Evolutionary conservation across 2,113 vertebrate genomes (phyloP).

Genomic region (Dromas ardeola): DNA sequence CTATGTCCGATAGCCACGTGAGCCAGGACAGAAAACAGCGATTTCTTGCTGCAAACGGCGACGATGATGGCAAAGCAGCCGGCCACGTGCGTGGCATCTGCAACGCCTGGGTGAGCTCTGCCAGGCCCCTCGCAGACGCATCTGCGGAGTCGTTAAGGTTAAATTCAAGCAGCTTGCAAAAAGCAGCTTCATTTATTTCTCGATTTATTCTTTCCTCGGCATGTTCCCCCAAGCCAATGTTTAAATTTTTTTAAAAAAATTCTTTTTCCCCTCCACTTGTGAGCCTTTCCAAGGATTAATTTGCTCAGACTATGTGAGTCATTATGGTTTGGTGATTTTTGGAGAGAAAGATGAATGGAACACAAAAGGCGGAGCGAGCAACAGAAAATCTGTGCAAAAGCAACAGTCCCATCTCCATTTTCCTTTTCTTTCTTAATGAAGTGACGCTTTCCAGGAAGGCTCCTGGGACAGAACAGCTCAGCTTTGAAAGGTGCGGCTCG

Average conservation of each 20-base stretch:
- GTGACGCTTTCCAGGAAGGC: background rate
- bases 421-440: background rate
- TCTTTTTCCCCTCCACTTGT: background rate
- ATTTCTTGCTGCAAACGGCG: background rate
- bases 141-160: accelerated
- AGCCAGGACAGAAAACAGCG: background rate
- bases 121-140: background rate
- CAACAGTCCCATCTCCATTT: background rate
- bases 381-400: background rate
- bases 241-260: too few species aligned
- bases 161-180: background rate
- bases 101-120: background rate
- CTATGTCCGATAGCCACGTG: accelerated
- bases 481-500: accelerated
- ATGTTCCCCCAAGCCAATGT: background rate
- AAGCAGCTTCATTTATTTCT: background rate
- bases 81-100: background rate
- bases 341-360: background rate
- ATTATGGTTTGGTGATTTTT: background rate
- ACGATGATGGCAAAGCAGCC: background rate
- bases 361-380: background rate
- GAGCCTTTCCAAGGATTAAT: background rate
- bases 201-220: background rate
- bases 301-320: background rate
- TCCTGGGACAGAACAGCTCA: background rate